These are phyloP conservation scores for Thecophora atra DNA, from an alignment of 2,888 invertebrate genomes.

Conservation along the genomic window DNA sequence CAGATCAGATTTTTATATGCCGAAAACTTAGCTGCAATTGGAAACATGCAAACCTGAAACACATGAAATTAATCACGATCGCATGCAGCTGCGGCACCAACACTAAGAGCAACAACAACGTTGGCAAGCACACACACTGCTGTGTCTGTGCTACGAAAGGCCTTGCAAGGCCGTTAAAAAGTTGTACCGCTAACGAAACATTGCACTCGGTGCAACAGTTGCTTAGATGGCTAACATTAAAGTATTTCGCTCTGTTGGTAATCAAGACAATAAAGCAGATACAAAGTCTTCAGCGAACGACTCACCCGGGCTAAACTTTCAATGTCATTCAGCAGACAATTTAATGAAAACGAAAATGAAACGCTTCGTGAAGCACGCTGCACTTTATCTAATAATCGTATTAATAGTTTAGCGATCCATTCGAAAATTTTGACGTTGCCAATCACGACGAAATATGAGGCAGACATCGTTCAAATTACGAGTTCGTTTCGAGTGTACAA, in stretches of 20 bases:
- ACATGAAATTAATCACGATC: constrained; percentile 11
- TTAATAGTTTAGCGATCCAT: too few species aligned
- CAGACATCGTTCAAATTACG: too few species aligned
- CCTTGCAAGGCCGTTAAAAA: constrained; percentile 60
- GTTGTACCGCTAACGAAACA: constrained; percentile 27
- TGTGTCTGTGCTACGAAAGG: constrained; percentile 49
- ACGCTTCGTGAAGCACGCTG: not conserved
- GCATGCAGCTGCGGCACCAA: not conserved
- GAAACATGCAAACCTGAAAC: constrained; percentile 10
- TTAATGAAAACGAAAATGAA: not conserved
- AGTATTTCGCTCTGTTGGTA: not conserved
- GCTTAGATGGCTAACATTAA: constrained; percentile 1
- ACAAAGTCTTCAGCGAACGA: constrained; percentile 4
- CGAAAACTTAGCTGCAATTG: too few species aligned
- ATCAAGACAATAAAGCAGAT: not conserved
- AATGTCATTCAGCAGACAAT: not conserved
- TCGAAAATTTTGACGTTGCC: too few species aligned
- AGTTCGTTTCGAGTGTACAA: too few species aligned
- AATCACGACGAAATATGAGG: too few species aligned
- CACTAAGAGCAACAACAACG: not conserved
- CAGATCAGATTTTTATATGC: too few species aligned
- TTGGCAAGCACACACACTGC: not conserved
- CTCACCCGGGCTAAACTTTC: not conserved
- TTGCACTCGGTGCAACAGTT: constrained; percentile 10
- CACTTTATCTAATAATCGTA: not conserved